These are phyloP conservation scores for Tragulus kanchil DNA, from an alignment of 2,113 vertebrate species.

Conservation along the genomic window DNA sequence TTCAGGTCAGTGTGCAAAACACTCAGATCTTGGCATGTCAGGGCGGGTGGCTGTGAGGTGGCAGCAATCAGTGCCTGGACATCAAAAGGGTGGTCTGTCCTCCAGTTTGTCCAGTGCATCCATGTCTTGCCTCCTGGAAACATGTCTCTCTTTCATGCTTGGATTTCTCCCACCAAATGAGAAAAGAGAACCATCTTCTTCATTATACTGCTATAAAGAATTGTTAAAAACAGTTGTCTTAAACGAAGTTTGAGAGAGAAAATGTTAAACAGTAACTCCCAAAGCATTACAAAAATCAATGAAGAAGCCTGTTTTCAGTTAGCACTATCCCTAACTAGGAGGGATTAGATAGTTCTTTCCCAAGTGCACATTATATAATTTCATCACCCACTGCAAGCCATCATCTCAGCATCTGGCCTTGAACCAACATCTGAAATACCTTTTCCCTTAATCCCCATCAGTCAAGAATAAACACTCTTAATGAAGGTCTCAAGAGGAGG, in stretches of 20 bases:
- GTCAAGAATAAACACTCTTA: conserved; percentile 41
- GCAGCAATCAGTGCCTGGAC: background rate
- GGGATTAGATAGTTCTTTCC: background rate
- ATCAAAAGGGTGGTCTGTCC: background rate
- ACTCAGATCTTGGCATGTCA: too few species aligned
- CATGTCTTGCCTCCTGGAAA: background rate
- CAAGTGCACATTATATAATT: background rate
- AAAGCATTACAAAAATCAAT: background rate
- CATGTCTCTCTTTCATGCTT: accelerated
- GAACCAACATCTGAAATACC: conserved; percentile 37
- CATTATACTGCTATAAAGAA: background rate
- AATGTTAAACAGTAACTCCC: background rate
- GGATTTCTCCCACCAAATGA: background rate
- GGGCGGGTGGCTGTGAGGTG: accelerated
- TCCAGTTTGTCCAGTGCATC: background rate
- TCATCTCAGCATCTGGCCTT: background rate
- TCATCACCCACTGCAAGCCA: background rate
- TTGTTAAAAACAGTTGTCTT: background rate
- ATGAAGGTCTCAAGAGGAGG: conserved; percentile 22
- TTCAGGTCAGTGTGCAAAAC: background rate
- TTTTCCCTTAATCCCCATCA: conserved; percentile 14
- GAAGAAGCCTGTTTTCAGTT: background rate
- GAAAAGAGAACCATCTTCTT: background rate
- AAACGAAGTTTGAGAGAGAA: background rate
- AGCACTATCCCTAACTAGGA: background rate